Base-by-base conservation (phyloP, 35 echinoderm and acorn worm genomes). In the Chiridota heheva region DNA sequence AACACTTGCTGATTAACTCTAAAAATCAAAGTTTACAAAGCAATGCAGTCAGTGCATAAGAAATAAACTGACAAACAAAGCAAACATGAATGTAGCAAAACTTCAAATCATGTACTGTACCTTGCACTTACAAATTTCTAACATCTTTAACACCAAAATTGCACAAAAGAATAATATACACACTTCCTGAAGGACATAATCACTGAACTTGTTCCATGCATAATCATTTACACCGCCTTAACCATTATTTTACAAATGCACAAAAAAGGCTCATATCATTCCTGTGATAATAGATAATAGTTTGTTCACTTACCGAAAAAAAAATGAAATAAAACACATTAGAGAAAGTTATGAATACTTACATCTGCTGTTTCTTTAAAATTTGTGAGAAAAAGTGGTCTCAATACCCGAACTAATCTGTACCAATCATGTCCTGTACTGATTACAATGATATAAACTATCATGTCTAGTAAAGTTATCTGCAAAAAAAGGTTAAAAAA, bases 301-400 rank as follows among this genome's bases (percentile, higher is more conserved):
- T 22, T 12, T 51, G 8, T 12, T 51, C 22, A 22, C 47, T 51
- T 22, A 10, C 10, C 10, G 8, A 12, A 51, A 51, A 51, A 12
- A 51, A 12, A 53, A 53, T 12, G 10, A 53, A 53, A 53, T 53
- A 53, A 12, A 10, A 12, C n/a, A 53, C n/a, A 53, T 53, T n/a
- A 53, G 31, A 68, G 4, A 8, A 8, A 62, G 18, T 40, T 2
- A 62, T 46, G 25, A 7, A 2, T 69, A 32, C 78, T 48, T 63
- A 98, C 95, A 70, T 88, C 70, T 89, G 74, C 85, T 58, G 85
- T 91, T 69, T 98, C 95, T 64, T 90, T 72, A 53, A 92, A 91
- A 70, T 91, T 91, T 27, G 92, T 70, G n/a, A 98, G 49, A 24
- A 98, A 85, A 47, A 98, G 70, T 67, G 95, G 95, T 41, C 95